Evolutionary conservation across 2,797 vertebrate genomes (phyloP).

Genomic region (Megalops cyprinoides): DNA sequence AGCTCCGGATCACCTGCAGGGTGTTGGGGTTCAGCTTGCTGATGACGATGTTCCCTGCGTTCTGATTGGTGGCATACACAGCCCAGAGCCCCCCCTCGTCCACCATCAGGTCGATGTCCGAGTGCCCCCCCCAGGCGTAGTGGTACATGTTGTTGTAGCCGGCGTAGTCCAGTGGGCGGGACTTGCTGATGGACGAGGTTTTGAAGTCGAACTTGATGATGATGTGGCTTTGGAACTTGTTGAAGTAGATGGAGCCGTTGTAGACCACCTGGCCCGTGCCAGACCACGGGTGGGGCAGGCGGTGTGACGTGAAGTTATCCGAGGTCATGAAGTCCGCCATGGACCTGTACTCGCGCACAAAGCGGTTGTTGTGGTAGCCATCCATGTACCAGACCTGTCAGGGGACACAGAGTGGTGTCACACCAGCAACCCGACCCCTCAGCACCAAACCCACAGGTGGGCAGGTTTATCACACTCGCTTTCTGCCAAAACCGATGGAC

Average conservation of each 20-base stretch:
- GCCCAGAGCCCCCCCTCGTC: conserved; percentile 95
- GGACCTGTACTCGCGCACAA: conserved; percentile 91
- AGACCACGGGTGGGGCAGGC: conserved; percentile 94
- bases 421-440: no score
- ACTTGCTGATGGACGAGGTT: conserved; percentile 87
- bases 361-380: conserved; percentile 96
- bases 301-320: conserved; percentile 95
- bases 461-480: no score
- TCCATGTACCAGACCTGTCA: conserved; percentile 98
- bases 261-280: conserved; percentile 96
- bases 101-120: conserved; percentile 98
- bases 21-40: conserved; percentile 91
- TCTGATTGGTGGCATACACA: conserved; percentile 94
- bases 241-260: conserved; percentile 96
- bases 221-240: conserved; percentile 97
- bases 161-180: conserved; percentile 88
- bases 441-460: no score
- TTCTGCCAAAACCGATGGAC: no score
- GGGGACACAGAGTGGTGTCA: conserved; percentile 9
- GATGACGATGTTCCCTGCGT: conserved; percentile 93
- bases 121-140: conserved; percentile 95
- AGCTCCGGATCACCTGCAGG: conserved; percentile 87
- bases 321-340: conserved; percentile 91
- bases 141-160: conserved; percentile 98
- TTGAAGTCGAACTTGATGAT: conserved; percentile 92